Evolutionary conservation across 1,140 invertebrate species (phyloP), one percentile per base, ranked within the genome.

Genomic region (Tetragonula clypearis): DNA sequence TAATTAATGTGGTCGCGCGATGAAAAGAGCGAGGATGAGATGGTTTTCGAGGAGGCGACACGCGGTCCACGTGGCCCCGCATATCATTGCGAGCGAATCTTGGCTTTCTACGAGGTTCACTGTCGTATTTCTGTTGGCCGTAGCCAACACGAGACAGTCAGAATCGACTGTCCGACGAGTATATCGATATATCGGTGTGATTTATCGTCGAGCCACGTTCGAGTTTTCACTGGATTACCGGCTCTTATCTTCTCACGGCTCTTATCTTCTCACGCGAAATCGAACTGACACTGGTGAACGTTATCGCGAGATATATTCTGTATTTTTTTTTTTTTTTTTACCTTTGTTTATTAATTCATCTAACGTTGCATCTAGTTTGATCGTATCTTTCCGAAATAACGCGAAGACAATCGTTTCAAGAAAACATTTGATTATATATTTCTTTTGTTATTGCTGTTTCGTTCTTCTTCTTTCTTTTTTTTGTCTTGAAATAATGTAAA

Each of bases 161-260:
- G 66, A 49, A 8, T 66, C 65, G 23, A 21, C 66, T 1, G 60
- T 72, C 53, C 69, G 69, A 74, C 53, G 83, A 85, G 74, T 75
- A 60, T 81, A 60, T 81, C 83, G 83, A 85, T 85, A 85, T 65
- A 35, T 35, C 78, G 79, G 23, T 58, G 23, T 58, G 83, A 85
- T 85, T 85, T 85, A 85, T 85, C 15, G 30, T 15, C 56, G 30
- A 79, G 68, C 53, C 62, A 30, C 60, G 53, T 15, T 53, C 26
- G 55, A 66, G 56, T 84, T 84, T 35, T 53, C 76, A 60, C 30
- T 79, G 75, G 68, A 84, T 79, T 84, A 84, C 53, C 71, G 68
- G 23, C 30, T 30, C 58, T 26, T 78, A 78, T 78, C 26, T 26
- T 6, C 0, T 15, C 12, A 1, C 65, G 21, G 23, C 30, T 30